Evolutionary conservation across 2,113 vertebrate species (phyloP).

Genomic region (Cynopterus brachyotis): DNA sequence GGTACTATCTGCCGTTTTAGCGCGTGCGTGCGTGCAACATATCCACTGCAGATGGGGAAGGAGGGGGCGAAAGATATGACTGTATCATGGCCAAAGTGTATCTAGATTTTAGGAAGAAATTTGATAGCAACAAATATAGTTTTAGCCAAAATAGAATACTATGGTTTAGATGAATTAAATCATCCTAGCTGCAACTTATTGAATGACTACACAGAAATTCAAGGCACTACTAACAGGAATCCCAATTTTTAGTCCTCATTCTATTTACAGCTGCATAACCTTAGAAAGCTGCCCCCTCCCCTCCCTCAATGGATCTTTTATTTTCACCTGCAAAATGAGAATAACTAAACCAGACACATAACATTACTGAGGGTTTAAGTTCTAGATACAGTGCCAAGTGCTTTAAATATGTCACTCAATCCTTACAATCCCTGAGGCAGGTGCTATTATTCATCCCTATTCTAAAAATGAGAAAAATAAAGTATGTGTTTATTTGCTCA

Average conservation of each 20-base stretch:
- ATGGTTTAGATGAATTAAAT: neutral
- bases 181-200: neutral
- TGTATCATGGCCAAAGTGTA: neutral
- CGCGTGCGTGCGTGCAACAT: too few relatives aligned
- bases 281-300: neutral
- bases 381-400: neutral
- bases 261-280: neutral
- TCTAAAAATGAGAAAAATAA: neutral
- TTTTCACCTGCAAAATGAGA: neutral
- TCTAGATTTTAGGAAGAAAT: neutral
- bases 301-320: neutral
- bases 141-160: neutral
- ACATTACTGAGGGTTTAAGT: neutral
- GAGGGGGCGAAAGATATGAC: neutral
- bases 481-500: neutral
- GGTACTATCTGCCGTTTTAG: too few relatives aligned
- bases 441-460: neutral
- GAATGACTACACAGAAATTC: neutral
- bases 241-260: neutral
- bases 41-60: neutral
- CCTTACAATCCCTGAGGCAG: neutral
- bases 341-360: neutral
- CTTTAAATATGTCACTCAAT: neutral
- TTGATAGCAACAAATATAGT: neutral
- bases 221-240: neutral